phyloP scores from a whole-genome alignment of 2,113 vertebrate species.

The Bufo gargarizans region DNA sequence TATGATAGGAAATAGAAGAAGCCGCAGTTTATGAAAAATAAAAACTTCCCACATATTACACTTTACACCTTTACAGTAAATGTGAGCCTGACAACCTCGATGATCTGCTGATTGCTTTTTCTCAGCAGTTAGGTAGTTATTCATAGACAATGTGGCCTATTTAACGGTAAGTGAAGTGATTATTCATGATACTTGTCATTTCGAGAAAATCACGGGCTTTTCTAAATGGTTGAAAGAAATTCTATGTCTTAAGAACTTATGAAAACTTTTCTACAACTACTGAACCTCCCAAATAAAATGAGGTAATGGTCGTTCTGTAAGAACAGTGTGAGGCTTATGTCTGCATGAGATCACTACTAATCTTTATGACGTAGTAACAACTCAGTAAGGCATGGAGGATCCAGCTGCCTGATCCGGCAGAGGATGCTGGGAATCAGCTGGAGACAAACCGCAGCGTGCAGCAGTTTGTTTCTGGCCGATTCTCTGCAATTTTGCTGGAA shows the following conservation, averaged over 20 bases:
- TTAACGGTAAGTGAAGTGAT: constrained; percentile 17
- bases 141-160: constrained; percentile 24
- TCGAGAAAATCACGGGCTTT: not conserved
- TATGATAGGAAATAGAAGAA: not conserved
- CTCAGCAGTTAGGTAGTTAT: constrained; percentile 15
- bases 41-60: not conserved
- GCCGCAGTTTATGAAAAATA: not conserved
- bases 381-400: no score
- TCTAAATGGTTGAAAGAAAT: not conserved
- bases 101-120: constrained; percentile 12
- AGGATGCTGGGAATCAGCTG: no score
- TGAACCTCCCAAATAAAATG: not conserved
- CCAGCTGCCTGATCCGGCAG: no score
- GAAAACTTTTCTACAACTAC: not conserved
- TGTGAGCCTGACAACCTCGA: not conserved
- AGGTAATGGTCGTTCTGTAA: not conserved
- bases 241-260: not conserved
- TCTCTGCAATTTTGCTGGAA: no score
- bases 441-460: no score
- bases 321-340: not conserved
- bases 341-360: no score
- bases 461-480: no score
- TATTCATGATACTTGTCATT: not conserved
- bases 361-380: no score
- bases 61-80: constrained; percentile 19